Base-by-base conservation (phyloP, 2,888 invertebrate genomes). In the Cantharis nigra region DNA sequence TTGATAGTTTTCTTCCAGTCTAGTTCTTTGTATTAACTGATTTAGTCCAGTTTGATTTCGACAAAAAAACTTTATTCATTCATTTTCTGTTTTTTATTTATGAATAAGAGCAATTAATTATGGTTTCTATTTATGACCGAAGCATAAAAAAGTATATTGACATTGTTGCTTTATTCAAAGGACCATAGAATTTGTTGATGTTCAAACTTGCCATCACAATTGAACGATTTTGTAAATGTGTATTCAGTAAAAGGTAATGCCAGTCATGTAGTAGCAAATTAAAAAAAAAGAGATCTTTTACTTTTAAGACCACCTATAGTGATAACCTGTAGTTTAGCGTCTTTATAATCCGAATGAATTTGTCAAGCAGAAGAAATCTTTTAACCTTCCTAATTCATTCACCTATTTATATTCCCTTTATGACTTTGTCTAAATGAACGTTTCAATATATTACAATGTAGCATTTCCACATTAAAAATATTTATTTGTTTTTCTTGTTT, bases 221-320 rank as follows among this genome's bases (percentile, higher is more conserved):
- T 77, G 80, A 78, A 78, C 79, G 80, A 80, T 78, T 81, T 81
- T 78, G 78, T 81, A 82, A 81, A 80, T 49, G 49, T 49, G 49
- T n/a, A 49, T 49, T 49, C n/a, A 49, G 49, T 49, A 49, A 49
- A 49, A 49, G n/a, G 49, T 49, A 49, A 77, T 81, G 82, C 83
- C 77, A 82, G 83, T 83, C 83, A 83, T 81, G 80, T 80, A 81
- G 83, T 81, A 82, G 81, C 81, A 79, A 82, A 81, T 81, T 83
- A 81, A 81, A 81, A 81, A 80, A 67, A 77, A 78, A 75, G 73
- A 78, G 79, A 76, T 77, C 77, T 78, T 79, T 80, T 75, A 79
- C 78, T 79, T 79, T 80, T 78, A 78, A 76, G 82, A 82, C 82
- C 82, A 82, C 81, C 82, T 79, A 78, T 71, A 71, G 72, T 72